phyloP scores from a whole-genome alignment of 2,888 invertebrate genomes.

The Calameuta pallipes region DNA sequence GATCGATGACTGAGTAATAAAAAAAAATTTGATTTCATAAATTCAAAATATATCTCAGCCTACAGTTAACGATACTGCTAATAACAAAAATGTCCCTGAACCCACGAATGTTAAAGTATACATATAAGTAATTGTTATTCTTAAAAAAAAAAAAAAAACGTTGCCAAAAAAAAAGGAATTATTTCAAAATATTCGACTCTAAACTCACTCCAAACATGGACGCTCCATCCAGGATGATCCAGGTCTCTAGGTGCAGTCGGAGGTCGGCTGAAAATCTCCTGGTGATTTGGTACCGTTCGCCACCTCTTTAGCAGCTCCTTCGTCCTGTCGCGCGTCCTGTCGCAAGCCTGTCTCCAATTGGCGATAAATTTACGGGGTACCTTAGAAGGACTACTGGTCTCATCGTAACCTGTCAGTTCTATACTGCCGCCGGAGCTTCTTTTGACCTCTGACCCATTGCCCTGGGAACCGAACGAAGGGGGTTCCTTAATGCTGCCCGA shows the following conservation, averaged over 20 bases:
- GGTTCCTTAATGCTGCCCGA: conserved; percentile 49
- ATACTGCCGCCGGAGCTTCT: conserved; percentile 39
- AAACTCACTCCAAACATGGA: conserved; percentile 80
- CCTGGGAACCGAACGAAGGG: conserved; percentile 38
- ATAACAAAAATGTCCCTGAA: too few relatives aligned
- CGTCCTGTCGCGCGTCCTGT: conserved; percentile 79
- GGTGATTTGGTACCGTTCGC: conserved; percentile 75
- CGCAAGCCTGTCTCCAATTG: conserved; percentile 81
- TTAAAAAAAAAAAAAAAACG: too few relatives aligned
- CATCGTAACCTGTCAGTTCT: conserved; percentile 31
- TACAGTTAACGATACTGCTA: too few relatives aligned
- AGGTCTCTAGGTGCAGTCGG: conserved; percentile 21
- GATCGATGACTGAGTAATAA: too few relatives aligned
- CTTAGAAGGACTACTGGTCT: conserved; percentile 65
- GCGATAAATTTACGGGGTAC: conserved; percentile 79
- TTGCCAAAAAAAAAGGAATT: too few relatives aligned
- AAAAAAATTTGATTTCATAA: too few relatives aligned
- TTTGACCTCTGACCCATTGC: conserved; percentile 21
- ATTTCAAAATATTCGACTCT: not conserved
- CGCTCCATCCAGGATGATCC: conserved; percentile 75
- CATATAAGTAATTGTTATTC: too few relatives aligned
- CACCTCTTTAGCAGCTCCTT: conserved; percentile 79
- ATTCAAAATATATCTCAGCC: too few relatives aligned
- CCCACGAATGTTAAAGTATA: too few relatives aligned
- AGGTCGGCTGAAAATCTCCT: conserved; percentile 55